Evolutionary conservation across 2,888 invertebrate species (phyloP), one percentile per base, ranked within the genome.

Genomic region (Liodrosophila aerea): DNA sequence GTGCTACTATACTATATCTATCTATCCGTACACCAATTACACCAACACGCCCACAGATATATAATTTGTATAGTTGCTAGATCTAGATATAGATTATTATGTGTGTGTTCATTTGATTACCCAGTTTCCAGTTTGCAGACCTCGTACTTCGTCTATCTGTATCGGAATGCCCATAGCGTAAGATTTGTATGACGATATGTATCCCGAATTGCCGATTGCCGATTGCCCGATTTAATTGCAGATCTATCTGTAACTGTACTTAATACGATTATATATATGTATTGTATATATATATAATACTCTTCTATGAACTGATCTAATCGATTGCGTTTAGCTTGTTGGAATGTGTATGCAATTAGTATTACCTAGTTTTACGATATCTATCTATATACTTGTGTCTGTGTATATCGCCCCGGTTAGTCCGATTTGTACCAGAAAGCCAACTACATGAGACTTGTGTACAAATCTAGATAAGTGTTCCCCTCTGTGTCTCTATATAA

Each of bases 341-440:
- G 78, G 85, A 80, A 80, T 80, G 85, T 78, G 78, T 69, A 67
- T 80, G 85, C 83, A 57, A 61, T 59, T 70, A 67, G 58, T 46
- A 40, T 31, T 44, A 4, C 31, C 16, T 46, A 69, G 46, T 44
- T 64, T 12, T 53, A 56, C 13, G 34, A 36, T 36, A 36, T 13
- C 7, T 34, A 49, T 52, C 44, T 51, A 50, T 54, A 59, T 57
- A 58, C 41, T 49, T 68, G 49, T 66, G 69, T 73, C 59, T 66
- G 53, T 69, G 31, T 34, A 45, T 51, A 62, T 44, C 30, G 39
- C 58, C 69, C 53, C 9, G 16, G 49, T 37, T 73, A 52, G 52
- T 36, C 15, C 39, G 67, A 69, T 76, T 76, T 76, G 74, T 68
- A 72, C 64, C 58, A 60, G 29, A 71, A 66, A 64, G 33, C 64